Evolutionary conservation across 2,888 invertebrate genomes (phyloP).

Genomic region (Drosophila neonasuta): DNA sequence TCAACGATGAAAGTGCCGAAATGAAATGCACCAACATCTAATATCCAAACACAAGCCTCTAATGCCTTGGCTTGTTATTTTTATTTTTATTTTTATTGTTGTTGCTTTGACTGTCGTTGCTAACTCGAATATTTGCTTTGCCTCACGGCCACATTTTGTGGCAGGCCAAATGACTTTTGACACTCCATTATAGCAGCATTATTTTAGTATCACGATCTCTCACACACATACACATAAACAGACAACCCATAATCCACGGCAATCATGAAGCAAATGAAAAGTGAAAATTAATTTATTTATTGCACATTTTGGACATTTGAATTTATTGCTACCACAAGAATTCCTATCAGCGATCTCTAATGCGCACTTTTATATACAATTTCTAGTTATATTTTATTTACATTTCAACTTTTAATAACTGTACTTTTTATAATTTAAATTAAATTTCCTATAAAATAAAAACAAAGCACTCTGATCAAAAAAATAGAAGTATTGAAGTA

Average conservation of each 20-base stretch:
- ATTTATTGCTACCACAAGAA: not conserved
- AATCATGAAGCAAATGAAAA: conserved; percentile 3
- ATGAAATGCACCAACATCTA: conserved; percentile 20
- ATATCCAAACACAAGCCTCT: not conserved
- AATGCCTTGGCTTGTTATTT: no score
- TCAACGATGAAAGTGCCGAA: conserved; percentile 54
- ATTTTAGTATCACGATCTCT: not conserved
- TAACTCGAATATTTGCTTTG: conserved; percentile 1
- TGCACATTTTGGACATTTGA: not conserved
- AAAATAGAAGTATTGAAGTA: no score
- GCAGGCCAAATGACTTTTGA: conserved; percentile 3
- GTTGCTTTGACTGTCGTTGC: not conserved
- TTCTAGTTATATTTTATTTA: no score
- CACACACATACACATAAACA: no score
- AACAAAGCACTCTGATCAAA: no score
- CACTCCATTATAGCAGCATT: conserved; percentile 3
- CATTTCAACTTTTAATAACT: no score
- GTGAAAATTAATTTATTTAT: conserved; percentile 4
- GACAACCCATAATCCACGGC: not conserved
- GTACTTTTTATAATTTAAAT: no score
- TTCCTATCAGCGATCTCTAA: no score
- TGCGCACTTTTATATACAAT: no score
- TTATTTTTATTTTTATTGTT: no score
- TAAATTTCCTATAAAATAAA: no score
- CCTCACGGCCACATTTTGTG: conserved; percentile 5